Evolutionary conservation across 2,888 invertebrate genomes (phyloP).

Genomic region (Teleogryllus oceanicus): DNA sequence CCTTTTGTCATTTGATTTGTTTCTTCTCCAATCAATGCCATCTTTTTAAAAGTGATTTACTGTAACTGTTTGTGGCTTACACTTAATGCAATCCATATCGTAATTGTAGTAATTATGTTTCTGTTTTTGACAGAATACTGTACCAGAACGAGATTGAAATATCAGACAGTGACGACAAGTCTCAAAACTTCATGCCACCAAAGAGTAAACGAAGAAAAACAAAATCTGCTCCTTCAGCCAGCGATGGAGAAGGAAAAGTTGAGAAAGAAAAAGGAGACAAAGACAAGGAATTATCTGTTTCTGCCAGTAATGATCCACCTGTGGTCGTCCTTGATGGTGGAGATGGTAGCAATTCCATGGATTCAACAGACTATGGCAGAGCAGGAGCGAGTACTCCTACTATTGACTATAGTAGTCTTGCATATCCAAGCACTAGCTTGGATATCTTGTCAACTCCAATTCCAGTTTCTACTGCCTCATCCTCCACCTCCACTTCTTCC

Average conservation of each 20-base stretch:
- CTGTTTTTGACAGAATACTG: constrained; percentile 58
- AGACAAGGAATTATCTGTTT: constrained; percentile 20
- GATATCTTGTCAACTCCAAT: neutral
- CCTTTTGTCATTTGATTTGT: neutral
- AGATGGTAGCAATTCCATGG: neutral
- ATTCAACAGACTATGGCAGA: neutral
- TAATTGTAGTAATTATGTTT: neutral
- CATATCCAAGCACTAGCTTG: constrained; percentile 19
- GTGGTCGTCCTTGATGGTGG: neutral
- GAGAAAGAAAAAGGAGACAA: neutral
- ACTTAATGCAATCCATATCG: too few species aligned
- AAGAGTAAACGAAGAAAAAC: constrained; percentile 25
- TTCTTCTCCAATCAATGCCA: neutral
- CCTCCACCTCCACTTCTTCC: neutral
- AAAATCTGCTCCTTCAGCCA: constrained; percentile 21
- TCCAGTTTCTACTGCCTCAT: neutral
- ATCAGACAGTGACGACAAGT: constrained; percentile 50
- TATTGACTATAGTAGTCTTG: constrained; percentile 33
- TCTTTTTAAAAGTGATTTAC: neutral
- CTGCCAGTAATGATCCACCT: neutral
- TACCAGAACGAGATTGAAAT: constrained; percentile 68
- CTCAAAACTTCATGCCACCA: constrained; percentile 33
- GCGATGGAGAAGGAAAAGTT: neutral
- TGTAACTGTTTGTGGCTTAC: too few species aligned
- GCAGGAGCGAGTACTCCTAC: constrained; percentile 27